These are phyloP conservation scores for Xanthia togata DNA, from an alignment of 2,888 invertebrate species.

Conservation along the genomic window DNA sequence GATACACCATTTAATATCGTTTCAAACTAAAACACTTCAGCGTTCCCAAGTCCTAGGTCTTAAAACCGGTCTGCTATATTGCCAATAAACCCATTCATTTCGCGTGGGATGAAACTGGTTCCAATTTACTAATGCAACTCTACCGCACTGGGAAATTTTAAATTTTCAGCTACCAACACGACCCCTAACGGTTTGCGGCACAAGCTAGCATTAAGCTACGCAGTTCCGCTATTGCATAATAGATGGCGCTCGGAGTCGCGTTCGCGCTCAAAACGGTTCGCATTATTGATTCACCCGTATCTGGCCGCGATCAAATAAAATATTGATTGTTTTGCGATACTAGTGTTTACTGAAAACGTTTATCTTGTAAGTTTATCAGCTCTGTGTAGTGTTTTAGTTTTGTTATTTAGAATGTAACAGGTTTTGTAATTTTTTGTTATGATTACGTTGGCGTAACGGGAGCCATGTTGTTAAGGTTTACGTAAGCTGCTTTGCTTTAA, in stretches of 20 bases:
- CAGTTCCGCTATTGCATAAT: slow-evolving; percentile 79
- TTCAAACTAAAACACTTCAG: slow-evolving; percentile 23
- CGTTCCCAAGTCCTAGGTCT: slow-evolving; percentile 41
- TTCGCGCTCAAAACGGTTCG: slow-evolving; percentile 53
- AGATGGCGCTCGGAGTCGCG: slow-evolving; percentile 77
- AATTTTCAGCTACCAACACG: slow-evolving; percentile 43
- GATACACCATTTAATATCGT: slow-evolving; percentile 10
- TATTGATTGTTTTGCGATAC: slow-evolving; percentile 82
- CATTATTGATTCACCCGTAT: slow-evolving; percentile 77
- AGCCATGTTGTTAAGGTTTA: slow-evolving; percentile 27
- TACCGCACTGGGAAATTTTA: slow-evolving; percentile 35
- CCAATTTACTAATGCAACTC: slow-evolving; percentile 62
- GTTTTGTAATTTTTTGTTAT: slow-evolving; percentile 37
- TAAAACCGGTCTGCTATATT: slow-evolving; percentile 64
- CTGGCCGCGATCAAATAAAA: slow-evolving; percentile 75
- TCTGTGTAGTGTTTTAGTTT: slow-evolving; percentile 62
- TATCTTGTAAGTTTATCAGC: slow-evolving; percentile 73
- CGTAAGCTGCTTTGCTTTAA: slow-evolving; percentile 21
- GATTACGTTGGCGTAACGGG: slow-evolving; percentile 11
- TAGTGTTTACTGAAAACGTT: slow-evolving; percentile 71
- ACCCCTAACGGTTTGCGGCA: slow-evolving; percentile 36
- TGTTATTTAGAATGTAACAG: slow-evolving; percentile 42
- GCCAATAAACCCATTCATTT: slow-evolving; percentile 60
- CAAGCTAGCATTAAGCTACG: slow-evolving; percentile 38
- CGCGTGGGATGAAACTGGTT: slow-evolving; percentile 67